Evolutionary conservation across 2,888 invertebrate genomes (phyloP), one percentile per base, ranked within the genome.

Genomic region (Napeogenes sylphis): DNA sequence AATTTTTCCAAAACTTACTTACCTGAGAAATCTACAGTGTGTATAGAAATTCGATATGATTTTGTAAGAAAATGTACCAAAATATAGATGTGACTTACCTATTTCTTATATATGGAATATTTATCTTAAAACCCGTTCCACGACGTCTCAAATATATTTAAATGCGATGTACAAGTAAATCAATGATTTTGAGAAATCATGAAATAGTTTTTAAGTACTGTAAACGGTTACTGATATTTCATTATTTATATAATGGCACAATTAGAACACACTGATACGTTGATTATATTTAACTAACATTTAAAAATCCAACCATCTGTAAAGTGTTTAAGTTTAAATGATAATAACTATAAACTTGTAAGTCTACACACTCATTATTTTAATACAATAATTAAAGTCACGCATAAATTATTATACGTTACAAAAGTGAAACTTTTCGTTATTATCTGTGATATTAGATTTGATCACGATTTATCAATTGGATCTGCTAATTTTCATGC

Each of bases 201-300:
- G 72, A 77, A 77, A 77, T 68, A 74, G 75, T 64, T 78, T 77
- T 77, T 76, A 80, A 78, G 75, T 79, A 80, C 72, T 70, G 63
- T 61, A 55, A 53, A 53, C 30, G 63, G 33, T 30, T 51, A 53
- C 4, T 51, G 35, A 58, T 65, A 63, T 46, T 32, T 45, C 61
- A 58, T 58, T 38, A 61, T 63, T 30, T 61, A 71, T 62, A 66
- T 67, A 82, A 78, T 85, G 83, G 84, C 83, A 85, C 85, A 76
- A 79, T 66, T 65, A 83, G 82, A 85, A 85, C 84, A 85, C 82
- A 81, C 78, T 62, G 77, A 82, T 73, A 78, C 67, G 68, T 75
- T 71, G 78, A 79, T 79, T 77, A 77, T 81, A 77, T 68, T 73
- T 63, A 75, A 56, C 21, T 46, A 58, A 45, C 57, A 65, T 65